Conservation (phyloP, 2,888 invertebrate species). For the Lottia gigantea region DNA sequence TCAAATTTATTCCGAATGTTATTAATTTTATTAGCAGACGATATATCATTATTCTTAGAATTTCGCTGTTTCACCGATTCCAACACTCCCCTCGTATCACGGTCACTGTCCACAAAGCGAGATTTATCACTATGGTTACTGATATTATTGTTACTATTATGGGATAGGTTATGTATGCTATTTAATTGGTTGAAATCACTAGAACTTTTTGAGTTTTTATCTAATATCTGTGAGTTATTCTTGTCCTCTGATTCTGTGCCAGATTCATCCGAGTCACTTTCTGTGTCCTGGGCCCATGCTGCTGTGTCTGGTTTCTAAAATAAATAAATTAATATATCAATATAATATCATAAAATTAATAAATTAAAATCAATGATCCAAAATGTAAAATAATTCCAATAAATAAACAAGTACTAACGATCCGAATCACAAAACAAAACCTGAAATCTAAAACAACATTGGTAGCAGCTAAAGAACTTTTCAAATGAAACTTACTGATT, state of each 20-base stretch:
- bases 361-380: too few species aligned
- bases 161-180: neutral
- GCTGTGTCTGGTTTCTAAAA: too few species aligned
- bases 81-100: neutral
- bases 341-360: neutral
- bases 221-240: conserved; percentile 39
- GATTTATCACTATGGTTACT: neutral
- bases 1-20: conserved; percentile 40
- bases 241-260: conserved; percentile 35
- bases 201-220: conserved; percentile 28
- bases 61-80: neutral
- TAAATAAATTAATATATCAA: too few species aligned
- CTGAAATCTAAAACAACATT: too few species aligned
- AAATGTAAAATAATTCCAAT: too few species aligned
- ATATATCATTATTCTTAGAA: conserved; percentile 10
- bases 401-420: too few species aligned
- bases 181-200: conserved; percentile 3
- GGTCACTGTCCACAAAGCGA: neutral
- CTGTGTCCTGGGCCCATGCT: conserved; percentile 49
- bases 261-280: conserved; percentile 29
- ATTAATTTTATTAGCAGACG: conserved; percentile 36
- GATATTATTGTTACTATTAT: neutral
- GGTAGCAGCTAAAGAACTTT: neutral
- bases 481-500: conserved; percentile 22
- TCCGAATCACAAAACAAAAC: too few species aligned